Conservation (phyloP, 2,888 invertebrate species). For the Aporophyla lueneburgensis region DNA sequence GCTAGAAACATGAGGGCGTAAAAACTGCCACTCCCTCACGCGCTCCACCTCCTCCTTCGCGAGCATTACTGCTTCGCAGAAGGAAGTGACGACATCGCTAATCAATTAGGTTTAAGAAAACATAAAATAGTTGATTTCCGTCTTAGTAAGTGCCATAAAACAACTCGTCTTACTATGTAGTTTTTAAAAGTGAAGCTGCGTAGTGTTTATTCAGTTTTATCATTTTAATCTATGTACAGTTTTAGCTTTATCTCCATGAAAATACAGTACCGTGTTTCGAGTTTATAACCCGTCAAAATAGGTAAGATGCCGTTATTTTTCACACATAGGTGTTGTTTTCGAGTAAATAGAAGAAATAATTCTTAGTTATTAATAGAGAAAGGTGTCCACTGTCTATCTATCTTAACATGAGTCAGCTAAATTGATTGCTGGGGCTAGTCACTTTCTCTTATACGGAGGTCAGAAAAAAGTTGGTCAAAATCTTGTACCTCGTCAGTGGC, state of each 20-base stretch:
- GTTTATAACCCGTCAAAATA: neutral
- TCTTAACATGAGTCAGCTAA: slow-evolving; percentile 16
- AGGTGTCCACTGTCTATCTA: slow-evolving; percentile 1
- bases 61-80: too few relatives aligned
- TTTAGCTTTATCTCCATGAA: neutral
- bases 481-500: neutral
- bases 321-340: slow-evolving; percentile 22
- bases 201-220: neutral
- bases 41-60: too few relatives aligned
- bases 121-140: neutral
- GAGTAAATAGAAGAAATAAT: neutral
- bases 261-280: neutral
- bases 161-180: too few relatives aligned
- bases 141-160: neutral
- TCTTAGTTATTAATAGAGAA: slow-evolving; percentile 25
- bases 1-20: too few relatives aligned
- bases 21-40: too few relatives aligned
- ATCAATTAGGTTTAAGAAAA: neutral
- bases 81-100: neutral
- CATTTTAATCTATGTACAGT: neutral
- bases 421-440: slow-evolving; percentile 4
- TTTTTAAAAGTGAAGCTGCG: neutral
- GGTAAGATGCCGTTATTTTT: neutral
- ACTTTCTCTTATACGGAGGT: slow-evolving; percentile 59
- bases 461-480: slow-evolving; percentile 41